Evolutionary conservation across 2,797 vertebrate species (phyloP).

Genomic region (Myiotriccus ornatus): DNA sequence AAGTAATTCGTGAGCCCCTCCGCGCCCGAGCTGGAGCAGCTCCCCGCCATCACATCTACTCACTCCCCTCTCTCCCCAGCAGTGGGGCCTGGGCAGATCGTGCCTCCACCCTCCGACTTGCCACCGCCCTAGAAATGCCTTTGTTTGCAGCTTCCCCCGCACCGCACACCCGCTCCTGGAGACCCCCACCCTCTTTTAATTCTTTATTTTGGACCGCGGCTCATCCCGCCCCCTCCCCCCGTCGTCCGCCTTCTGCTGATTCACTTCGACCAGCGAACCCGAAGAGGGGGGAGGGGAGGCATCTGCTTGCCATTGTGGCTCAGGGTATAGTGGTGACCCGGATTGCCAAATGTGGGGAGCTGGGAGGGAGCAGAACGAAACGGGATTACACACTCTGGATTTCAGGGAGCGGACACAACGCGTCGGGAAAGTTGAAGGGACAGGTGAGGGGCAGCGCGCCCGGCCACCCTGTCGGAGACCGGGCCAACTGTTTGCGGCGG

Average conservation of each 20-base stretch:
- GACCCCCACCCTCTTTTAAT: not conserved
- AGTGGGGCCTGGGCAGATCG: slow-evolving; percentile 54
- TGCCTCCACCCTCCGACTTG: slow-evolving; percentile 69
- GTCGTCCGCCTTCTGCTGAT: not conserved
- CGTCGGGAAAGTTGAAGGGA: not conserved
- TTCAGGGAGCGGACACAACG: not conserved
- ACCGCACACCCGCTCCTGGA: not conserved
- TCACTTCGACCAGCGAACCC: not conserved
- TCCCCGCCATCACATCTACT: not conserved
- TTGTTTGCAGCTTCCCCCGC: slow-evolving; percentile 67
- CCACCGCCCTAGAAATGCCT: slow-evolving; percentile 64
- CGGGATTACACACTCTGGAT: not conserved
- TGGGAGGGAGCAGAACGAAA: not conserved
- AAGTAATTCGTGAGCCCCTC: not conserved
- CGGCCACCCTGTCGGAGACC: not conserved
- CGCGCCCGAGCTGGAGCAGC: not conserved
- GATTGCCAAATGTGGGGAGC: not conserved
- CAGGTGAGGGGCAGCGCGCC: not conserved
- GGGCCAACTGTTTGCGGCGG: not conserved
- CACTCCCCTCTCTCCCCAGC: too few species aligned
- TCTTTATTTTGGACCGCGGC: not conserved
- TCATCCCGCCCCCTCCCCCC: not conserved
- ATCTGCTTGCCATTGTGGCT: not conserved
- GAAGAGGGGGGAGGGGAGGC: not conserved
- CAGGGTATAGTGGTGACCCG: not conserved